Evolutionary conservation across 2,113 vertebrate species (phyloP).

Genomic region (Cyrtonyx montezumae): DNA sequence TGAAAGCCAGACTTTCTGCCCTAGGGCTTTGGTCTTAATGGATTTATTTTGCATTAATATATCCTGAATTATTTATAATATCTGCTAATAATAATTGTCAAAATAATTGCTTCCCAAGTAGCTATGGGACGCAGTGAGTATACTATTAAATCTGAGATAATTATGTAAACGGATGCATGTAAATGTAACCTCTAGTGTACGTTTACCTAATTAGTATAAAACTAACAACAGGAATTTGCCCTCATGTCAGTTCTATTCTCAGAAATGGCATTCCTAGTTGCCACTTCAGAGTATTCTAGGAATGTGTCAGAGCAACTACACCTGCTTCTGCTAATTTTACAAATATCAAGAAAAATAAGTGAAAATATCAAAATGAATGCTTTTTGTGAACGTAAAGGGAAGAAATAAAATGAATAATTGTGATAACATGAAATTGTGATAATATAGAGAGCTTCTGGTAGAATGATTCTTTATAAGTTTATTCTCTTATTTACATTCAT

Average conservation of each 20-base stretch:
- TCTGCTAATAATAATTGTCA: slow-evolving; percentile 13
- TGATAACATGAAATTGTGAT: neutral
- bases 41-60: slow-evolving; percentile 10
- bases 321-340: neutral
- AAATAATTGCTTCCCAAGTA: slow-evolving; percentile 19
- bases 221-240: neutral
- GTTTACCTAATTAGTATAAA: slow-evolving; percentile 6
- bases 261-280: neutral
- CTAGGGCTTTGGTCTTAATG: neutral
- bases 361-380: neutral
- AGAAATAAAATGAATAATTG: neutral
- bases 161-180: neutral
- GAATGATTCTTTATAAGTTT: neutral
- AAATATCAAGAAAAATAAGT: neutral
- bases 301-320: neutral
- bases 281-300: neutral
- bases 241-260: neutral
- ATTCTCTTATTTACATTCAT: neutral
- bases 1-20: rapidly evolving
- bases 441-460: neutral
- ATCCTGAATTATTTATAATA: neutral
- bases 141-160: neutral
- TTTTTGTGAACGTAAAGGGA: neutral
- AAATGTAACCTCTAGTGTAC: slow-evolving; percentile 11
- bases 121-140: neutral